Conservation (phyloP, 2,113 vertebrate genomes). For the Microtus richardsoni region DNA sequence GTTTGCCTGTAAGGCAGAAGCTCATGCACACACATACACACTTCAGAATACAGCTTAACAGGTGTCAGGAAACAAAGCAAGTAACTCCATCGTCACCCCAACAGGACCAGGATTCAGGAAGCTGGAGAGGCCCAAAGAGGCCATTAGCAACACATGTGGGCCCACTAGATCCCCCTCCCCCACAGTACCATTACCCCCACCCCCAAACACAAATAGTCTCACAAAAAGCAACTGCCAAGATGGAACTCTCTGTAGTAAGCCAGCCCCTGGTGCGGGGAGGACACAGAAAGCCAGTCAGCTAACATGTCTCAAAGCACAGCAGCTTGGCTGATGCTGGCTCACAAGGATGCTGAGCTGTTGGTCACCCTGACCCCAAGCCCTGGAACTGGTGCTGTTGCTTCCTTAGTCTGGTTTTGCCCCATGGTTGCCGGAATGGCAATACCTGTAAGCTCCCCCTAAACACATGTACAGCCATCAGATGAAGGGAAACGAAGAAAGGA, state of each 20-base stretch:
- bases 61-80: slow-evolving; percentile 77
- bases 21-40: background rate
- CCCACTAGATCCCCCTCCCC: background rate
- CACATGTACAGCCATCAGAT: background rate
- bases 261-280: background rate
- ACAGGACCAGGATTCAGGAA: background rate
- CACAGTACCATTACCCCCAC: background rate
- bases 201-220: background rate
- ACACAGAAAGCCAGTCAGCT: background rate
- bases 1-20: slow-evolving; percentile 24
- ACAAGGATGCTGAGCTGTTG: background rate
- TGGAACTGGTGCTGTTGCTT: background rate
- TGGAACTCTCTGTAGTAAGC: slow-evolving; percentile 57
- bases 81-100: slow-evolving; percentile 22
- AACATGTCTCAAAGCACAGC: background rate
- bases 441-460: background rate
- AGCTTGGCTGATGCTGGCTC: background rate
- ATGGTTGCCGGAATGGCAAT: background rate
- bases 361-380: background rate
- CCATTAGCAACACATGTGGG: background rate
- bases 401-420: slow-evolving; percentile 14
- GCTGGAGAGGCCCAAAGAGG: background rate
- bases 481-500: background rate
- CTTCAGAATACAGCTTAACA: slow-evolving; percentile 76
- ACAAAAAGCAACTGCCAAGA: background rate